phyloP scores from a whole-genome alignment of 2,113 vertebrate genomes.

The Rhizomys pruinosus region DNA sequence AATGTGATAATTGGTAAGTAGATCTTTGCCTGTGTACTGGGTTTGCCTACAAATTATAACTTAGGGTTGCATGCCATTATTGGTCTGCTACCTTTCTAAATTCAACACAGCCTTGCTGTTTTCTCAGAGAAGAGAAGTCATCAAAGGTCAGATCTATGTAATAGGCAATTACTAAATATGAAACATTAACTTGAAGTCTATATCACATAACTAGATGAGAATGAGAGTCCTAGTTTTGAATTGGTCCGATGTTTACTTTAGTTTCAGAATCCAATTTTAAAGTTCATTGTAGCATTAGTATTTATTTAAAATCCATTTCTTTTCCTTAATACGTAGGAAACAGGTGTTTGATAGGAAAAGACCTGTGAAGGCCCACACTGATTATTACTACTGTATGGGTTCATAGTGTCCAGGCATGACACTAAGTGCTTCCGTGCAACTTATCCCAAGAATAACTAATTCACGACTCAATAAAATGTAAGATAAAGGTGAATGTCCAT shows the following conservation, averaged over 20 bases:
- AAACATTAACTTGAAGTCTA: constrained; percentile 52
- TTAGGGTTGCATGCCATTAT: constrained; percentile 64
- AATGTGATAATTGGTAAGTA: constrained; percentile 80
- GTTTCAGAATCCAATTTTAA: constrained; percentile 59
- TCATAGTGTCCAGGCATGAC: background rate
- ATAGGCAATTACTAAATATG: constrained; percentile 59
- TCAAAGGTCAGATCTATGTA: constrained; percentile 37
- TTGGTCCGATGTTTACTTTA: constrained; percentile 8
- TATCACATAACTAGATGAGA: constrained; percentile 54
- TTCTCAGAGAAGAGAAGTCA: constrained; percentile 48
- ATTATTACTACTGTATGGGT: constrained; percentile 29
- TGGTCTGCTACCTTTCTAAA: constrained; percentile 67
- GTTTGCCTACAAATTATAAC: constrained; percentile 76
- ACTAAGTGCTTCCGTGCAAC: background rate
- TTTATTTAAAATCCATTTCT: constrained; percentile 64
- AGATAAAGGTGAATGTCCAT: constrained; percentile 61
- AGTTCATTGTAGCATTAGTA: constrained; percentile 57
- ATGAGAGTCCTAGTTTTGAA: constrained; percentile 64
- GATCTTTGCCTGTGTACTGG: constrained; percentile 43
- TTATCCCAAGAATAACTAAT: constrained; percentile 16
- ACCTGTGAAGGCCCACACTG: constrained; percentile 25
- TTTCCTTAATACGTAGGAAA: constrained; percentile 49
- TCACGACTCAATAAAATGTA: constrained; percentile 24
- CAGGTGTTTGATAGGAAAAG: constrained; percentile 43
- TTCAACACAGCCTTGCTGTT: constrained; percentile 65